Conservation (phyloP, 2,888 invertebrate species). For the Heliconius sara region DNA sequence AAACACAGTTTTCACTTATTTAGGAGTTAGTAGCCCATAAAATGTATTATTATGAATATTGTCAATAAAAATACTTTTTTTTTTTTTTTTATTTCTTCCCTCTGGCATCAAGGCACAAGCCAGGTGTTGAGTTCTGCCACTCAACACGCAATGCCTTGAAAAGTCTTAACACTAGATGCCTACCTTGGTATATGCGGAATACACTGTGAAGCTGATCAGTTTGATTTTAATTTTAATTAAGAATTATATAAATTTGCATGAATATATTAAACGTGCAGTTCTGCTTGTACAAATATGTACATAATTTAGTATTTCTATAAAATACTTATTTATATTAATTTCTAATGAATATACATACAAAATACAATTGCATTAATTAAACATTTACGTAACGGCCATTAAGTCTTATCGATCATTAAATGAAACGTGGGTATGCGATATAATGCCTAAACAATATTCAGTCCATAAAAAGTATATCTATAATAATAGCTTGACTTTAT, state of each 20-base stretch:
- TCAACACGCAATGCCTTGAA: too few relatives aligned
- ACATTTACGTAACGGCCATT: conserved; percentile 5
- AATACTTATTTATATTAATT: conserved; percentile 7
- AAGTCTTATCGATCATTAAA: conserved; percentile 9
- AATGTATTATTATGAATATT: too few relatives aligned
- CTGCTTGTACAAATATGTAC: conserved; percentile 2
- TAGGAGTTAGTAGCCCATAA: too few relatives aligned
- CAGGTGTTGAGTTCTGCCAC: too few relatives aligned
- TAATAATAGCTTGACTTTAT: neutral
- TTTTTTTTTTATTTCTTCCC: too few relatives aligned
- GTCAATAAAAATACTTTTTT: too few relatives aligned
- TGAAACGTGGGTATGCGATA: neutral
- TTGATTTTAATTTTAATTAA: neutral
- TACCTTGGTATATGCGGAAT: too few relatives aligned
- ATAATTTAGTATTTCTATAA: neutral
- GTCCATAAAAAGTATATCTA: neutral
- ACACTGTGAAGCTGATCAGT: too few relatives aligned
- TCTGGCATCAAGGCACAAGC: too few relatives aligned
- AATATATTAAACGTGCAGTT: neutral
- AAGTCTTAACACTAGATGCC: too few relatives aligned
- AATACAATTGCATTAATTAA: neutral
- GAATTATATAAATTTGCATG: neutral
- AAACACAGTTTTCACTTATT: too few relatives aligned
- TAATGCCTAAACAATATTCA: neutral
- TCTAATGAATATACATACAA: conserved; percentile 6